Evolutionary conservation across 2,113 vertebrate species (phyloP), one percentile per base, ranked within the genome.

Genomic region (Girardinichthys multiradiatus): DNA sequence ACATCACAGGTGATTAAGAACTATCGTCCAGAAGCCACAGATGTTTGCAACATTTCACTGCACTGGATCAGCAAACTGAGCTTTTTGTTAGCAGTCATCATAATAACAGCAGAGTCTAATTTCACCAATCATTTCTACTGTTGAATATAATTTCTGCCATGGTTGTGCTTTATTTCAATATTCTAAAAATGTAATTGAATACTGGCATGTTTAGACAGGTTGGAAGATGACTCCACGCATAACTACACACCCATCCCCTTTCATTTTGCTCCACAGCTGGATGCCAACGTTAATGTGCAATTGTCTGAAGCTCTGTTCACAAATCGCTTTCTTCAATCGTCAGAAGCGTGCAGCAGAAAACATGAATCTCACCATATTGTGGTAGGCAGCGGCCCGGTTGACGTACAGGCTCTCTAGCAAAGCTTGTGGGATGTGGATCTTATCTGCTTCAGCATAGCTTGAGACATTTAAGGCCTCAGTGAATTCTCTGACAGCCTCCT

Each of bases 391-490:
- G 0, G 97, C 97, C 62, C 96, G 91, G 91, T 97, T 98, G 78
- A 99, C 94, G 2, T 96, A 94, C 19, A 99, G 92, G 65, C 95
- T 96, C 91, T 96, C 97, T 83, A 96, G 89, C 68, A 98, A 90
- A 26, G 91, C 95, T 29, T 84, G 81, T 0, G 96, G 93, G 58
- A 99, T 94, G 45, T 85, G 82, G 82, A 97, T 92, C 37, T 94
- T 94, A 0, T 97, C 96, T 0, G 87, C 94, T 74, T 93, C 90
- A 0, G 96, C 96, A 0, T 99, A 98, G 37, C 89, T 81, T 0
- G 94, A 95, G 80, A 99, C 95, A 0, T 95, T 96, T 80, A 98
- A 83, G 24, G 95, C 98, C 91, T 99, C 97, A 1, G 90, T 94
- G 51, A 97, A 98, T 85, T 97, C 95, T 13, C 86, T 94, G 68